Evolutionary conservation across 2,797 vertebrate genomes (phyloP), one percentile per base, ranked within the genome.

Genomic region (Psittacula echo): DNA sequence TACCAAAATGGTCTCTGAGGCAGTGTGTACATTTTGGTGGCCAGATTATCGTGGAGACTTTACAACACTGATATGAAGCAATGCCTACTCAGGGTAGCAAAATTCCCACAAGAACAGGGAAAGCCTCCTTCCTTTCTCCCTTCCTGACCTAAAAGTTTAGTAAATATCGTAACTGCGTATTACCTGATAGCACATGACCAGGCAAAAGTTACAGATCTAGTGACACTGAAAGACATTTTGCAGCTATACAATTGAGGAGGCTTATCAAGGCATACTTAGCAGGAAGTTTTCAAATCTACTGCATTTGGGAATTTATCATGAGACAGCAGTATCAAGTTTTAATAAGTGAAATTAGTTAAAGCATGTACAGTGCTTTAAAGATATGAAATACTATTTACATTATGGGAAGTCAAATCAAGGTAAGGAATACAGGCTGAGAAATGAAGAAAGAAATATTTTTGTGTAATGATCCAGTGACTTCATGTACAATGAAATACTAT

Each of bases 311-410:
- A 84, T 92, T 93, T 94, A 86, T 91, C 73, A 84, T 93, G 80
- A 91, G 64, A 67, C 58, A 88, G 87, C 41, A 86, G 45, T 42
- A n/a, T 74, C 76, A 96, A 27, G 92, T 93, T 96, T 90, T 88
- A 95, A 73, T 84, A 77, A 88, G 47, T 66, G 47, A 95, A 90
- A 88, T 96, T 92, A 84, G 44, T 70, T 93, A 94, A 93, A 86
- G 64, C 64, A 45, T 42, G 23, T 73, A 71, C 27, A 91, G 53
- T 51, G 30, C 72, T 94, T 93, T 94, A 77, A 94, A 93, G 89
- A 82, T 79, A 72, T 48, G 51, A 91, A 91, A 90, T 61, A 16
- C 29, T 93, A 67, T 87, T 94, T 83, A 81, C 84, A 91, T 94
- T 67, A 51, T 11, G 37, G 27, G 29, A 95, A 90, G 30, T 60